Percentiles rank a stretch among this genome's conserved stretches.
Evolutionary conservation across 2,113 vertebrate species (phyloP).

Genomic region (Elephas maximus): DNA sequence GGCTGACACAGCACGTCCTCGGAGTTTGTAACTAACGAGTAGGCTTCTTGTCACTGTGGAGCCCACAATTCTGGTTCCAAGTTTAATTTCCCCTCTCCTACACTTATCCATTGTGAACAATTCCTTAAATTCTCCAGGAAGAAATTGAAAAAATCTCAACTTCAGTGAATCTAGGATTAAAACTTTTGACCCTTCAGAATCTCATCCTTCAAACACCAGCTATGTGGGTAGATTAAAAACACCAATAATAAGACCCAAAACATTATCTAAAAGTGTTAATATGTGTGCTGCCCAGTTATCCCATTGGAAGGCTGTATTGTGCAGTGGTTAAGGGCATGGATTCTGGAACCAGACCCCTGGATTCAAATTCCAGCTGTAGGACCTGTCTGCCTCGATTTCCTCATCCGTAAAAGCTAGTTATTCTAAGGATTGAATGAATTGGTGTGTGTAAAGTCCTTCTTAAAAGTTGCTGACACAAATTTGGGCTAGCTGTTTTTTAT

Average conservation of each 20-base stretch:
- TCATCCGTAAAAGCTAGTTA: neutral
- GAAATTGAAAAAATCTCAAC: conserved; percentile 25
- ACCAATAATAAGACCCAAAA: neutral
- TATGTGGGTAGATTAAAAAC: neutral
- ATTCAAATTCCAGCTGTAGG: neutral
- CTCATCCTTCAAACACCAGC: neutral
- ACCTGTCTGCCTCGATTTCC: neutral
- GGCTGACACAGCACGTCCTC: neutral
- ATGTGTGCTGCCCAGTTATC: neutral
- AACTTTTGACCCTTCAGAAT: neutral
- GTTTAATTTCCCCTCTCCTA: neutral
- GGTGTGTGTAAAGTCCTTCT: neutral
- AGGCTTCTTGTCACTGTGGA: conserved; percentile 11
- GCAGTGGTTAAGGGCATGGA: neutral
- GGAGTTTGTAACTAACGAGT: neutral
- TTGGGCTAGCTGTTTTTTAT: neutral
- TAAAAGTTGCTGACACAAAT: neutral
- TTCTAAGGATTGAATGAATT: neutral
- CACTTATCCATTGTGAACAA: neutral
- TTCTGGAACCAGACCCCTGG: neutral
- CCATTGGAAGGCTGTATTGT: neutral
- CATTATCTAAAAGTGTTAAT: neutral
- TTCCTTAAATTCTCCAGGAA: conserved; percentile 51
- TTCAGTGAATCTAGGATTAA: conserved; percentile 10
- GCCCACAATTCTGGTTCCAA: neutral